Percentiles rank a stretch among this genome's conserved stretches.
Conservation (phyloP, 2,113 vertebrate genomes). For the Ailurus styani region DNA sequence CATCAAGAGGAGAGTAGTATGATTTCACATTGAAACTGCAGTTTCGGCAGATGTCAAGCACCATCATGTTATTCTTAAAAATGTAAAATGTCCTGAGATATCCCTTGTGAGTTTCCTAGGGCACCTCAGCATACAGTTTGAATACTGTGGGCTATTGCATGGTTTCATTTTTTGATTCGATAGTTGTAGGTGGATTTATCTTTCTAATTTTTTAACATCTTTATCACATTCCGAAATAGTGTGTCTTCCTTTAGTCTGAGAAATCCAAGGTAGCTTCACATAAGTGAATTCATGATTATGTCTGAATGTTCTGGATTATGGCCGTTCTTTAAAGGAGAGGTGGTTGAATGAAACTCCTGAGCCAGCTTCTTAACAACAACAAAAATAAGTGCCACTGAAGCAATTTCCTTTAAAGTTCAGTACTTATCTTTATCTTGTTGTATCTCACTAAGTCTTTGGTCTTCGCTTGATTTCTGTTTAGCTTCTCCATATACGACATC, state of each 20-base stretch:
- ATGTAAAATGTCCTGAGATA: background rate
- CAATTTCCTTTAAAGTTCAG: background rate
- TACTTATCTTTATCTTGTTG: background rate
- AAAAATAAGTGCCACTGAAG: background rate
- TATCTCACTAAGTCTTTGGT: background rate
- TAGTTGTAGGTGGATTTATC: background rate
- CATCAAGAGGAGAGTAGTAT: background rate
- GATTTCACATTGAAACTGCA: background rate
- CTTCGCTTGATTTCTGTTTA: slow-evolving; percentile 64
- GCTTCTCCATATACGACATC: slow-evolving; percentile 92
- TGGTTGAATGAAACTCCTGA: background rate
- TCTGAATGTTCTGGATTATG: background rate
- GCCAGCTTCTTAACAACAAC: background rate
- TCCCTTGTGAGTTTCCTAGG: background rate
- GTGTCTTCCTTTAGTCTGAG: background rate
- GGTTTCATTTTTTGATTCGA: background rate
- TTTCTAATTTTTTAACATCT: background rate
- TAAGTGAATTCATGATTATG: background rate
- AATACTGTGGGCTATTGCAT: background rate
- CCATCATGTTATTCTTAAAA: background rate
- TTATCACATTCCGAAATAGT: background rate
- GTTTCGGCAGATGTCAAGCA: background rate
- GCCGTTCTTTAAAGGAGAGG: background rate
- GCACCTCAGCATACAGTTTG: background rate
- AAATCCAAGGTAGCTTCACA: background rate